These are phyloP conservation scores for Junonia oenone DNA, from an alignment of 2,888 invertebrate genomes.

Conservation along the genomic window DNA sequence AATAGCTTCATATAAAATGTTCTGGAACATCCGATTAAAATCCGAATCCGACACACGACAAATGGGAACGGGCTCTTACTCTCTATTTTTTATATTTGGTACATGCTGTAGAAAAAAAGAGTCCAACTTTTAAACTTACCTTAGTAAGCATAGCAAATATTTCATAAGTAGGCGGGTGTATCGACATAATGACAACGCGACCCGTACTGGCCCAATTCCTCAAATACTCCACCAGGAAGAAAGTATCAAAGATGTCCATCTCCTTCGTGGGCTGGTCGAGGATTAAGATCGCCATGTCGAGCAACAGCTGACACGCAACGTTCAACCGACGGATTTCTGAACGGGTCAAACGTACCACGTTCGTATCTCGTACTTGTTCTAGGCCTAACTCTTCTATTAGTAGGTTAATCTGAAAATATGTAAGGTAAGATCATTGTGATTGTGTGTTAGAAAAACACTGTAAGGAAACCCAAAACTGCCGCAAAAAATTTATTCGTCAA, in stretches of 20 bases:
- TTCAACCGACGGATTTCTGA: slow-evolving; percentile 93
- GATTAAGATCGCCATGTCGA: slow-evolving; percentile 91
- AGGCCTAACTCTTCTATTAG: slow-evolving; percentile 94
- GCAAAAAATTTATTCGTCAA: too few relatives aligned
- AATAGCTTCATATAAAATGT: too few relatives aligned
- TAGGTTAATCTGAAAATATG: slow-evolving; percentile 89
- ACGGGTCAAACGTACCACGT: slow-evolving; percentile 90
- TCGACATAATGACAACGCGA: slow-evolving; percentile 91
- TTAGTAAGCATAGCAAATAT: slow-evolving; percentile 95
- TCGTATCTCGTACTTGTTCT: slow-evolving; percentile 92
- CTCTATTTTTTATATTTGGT: too few relatives aligned
- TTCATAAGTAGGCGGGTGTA: slow-evolving; percentile 96
- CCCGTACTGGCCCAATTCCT: slow-evolving; percentile 92
- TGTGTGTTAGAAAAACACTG: too few relatives aligned
- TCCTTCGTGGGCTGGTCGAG: slow-evolving; percentile 93
- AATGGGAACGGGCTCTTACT: too few relatives aligned
- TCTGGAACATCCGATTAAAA: too few relatives aligned
- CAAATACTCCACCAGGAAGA: slow-evolving; percentile 95
- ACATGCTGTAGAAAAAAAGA: neutral
- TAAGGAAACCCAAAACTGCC: too few relatives aligned
- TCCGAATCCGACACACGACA: too few relatives aligned
- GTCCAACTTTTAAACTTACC: slow-evolving; percentile 40
- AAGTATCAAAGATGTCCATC: slow-evolving; percentile 97
- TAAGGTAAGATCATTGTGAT: too few relatives aligned
- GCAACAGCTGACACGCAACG: slow-evolving; percentile 92